phyloP scores from a whole-genome alignment of 2,797 vertebrate species.

The Scyliorhinus canicula region DNA sequence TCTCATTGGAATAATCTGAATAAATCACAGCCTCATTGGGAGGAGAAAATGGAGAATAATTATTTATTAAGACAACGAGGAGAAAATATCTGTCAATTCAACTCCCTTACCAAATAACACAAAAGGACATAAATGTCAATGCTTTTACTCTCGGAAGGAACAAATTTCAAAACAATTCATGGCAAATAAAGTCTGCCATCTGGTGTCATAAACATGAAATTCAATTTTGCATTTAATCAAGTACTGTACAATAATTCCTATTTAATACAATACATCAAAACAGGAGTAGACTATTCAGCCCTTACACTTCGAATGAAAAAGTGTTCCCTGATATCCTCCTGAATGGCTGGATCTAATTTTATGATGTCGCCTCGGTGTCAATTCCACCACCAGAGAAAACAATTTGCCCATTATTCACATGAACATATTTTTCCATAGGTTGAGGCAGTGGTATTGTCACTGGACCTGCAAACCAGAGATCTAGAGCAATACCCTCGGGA shows the following conservation, averaged over 20 bases:
- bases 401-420: background rate
- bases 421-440: background rate
- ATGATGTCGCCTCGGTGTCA: background rate
- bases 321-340: background rate
- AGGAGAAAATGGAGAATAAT: background rate
- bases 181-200: background rate
- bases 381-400: background rate
- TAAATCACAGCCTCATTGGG: background rate
- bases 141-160: background rate
- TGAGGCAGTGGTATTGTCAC: no score
- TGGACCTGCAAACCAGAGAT: no score
- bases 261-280: background rate
- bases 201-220: slow-evolving; percentile 7
- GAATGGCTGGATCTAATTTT: background rate
- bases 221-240: background rate
- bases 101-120: background rate
- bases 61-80: background rate
- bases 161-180: background rate
- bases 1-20: background rate
- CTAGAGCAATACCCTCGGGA: no score
- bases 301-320: background rate
- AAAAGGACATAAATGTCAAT: background rate
- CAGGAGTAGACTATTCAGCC: background rate
- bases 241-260: background rate
- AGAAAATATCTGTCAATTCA: background rate